phyloP scores from a whole-genome alignment of 2,888 invertebrate species.

The Acronicta alni region DNA sequence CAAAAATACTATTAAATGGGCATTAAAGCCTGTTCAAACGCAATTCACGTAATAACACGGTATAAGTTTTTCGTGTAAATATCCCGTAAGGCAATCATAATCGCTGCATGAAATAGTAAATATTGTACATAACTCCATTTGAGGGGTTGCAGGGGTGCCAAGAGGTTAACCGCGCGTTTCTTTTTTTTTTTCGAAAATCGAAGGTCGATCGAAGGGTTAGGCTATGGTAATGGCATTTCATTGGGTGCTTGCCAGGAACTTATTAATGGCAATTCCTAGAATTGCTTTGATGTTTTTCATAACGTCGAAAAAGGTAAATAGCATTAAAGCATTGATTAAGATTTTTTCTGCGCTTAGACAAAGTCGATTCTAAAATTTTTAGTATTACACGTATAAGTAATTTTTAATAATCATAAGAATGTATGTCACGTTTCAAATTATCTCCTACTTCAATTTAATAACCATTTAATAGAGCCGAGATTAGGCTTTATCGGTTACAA shows the following conservation, averaged over 20 bases:
- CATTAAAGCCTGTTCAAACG: slow-evolving; percentile 7
- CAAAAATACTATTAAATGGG: slow-evolving; percentile 3
- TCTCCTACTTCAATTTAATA: not conserved
- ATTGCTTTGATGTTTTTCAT: slow-evolving; percentile 29
- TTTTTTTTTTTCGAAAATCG: slow-evolving; percentile 29
- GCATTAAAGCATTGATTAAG: slow-evolving; percentile 7
- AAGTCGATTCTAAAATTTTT: not conserved
- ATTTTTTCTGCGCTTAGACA: not conserved
- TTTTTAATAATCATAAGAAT: no score
- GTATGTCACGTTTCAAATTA: no score
- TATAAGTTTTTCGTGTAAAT: slow-evolving; percentile 35
- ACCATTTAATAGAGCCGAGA: not conserved
- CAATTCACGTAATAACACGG: slow-evolving; percentile 17
- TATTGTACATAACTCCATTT: slow-evolving; percentile 10
- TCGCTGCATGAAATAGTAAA: slow-evolving; percentile 14
- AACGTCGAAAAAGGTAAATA: not conserved
- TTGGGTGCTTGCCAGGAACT: slow-evolving; percentile 9
- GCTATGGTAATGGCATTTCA: slow-evolving; percentile 37
- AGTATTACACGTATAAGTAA: no score
- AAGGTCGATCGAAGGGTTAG: slow-evolving; percentile 34
- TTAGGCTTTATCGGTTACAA: slow-evolving; percentile 2
- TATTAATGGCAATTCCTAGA: slow-evolving; percentile 13
- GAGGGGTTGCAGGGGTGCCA: slow-evolving; percentile 16
- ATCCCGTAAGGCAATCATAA: slow-evolving; percentile 25
- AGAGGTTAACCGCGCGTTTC: slow-evolving; percentile 31